These are phyloP conservation scores for Gavialis gangeticus DNA, from an alignment of 2,113 vertebrate genomes.

Conservation along the genomic window DNA sequence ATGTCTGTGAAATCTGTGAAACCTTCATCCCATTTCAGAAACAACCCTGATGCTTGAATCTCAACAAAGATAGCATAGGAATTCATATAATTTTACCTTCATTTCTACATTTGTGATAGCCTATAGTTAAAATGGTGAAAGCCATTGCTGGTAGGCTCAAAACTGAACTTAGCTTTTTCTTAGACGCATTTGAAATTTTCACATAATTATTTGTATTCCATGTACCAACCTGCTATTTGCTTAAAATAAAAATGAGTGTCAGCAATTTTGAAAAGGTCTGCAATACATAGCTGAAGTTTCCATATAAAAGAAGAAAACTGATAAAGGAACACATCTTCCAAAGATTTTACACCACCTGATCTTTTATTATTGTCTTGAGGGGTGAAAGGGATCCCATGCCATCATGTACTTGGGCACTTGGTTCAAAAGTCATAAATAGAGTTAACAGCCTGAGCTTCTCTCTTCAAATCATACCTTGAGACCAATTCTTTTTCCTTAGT, in stretches of 20 bases:
- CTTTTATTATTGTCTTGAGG: too few relatives aligned
- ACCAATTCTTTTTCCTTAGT: background rate
- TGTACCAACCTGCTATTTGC: fast-evolving
- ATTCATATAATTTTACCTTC: background rate
- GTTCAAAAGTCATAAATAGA: background rate
- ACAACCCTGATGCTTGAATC: background rate
- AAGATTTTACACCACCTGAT: too few relatives aligned
- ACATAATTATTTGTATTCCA: background rate
- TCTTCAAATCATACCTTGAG: background rate
- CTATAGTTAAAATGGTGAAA: background rate
- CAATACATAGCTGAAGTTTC: background rate
- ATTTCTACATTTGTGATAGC: background rate
- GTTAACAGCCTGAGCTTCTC: background rate
- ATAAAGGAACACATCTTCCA: too few relatives aligned
- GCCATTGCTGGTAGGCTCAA: background rate
- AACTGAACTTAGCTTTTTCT: background rate
- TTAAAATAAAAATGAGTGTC: background rate
- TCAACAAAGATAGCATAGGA: background rate
- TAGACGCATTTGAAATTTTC: background rate
- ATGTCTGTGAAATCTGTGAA: too few relatives aligned
- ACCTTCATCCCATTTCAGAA: background rate
- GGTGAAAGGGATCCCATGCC: too few relatives aligned
- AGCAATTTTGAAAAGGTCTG: background rate
- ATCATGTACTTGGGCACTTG: background rate
- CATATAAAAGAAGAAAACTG: too few relatives aligned